Base-by-base conservation (phyloP, 1,140 invertebrate genomes). In the Solenopsis fugax region DNA sequence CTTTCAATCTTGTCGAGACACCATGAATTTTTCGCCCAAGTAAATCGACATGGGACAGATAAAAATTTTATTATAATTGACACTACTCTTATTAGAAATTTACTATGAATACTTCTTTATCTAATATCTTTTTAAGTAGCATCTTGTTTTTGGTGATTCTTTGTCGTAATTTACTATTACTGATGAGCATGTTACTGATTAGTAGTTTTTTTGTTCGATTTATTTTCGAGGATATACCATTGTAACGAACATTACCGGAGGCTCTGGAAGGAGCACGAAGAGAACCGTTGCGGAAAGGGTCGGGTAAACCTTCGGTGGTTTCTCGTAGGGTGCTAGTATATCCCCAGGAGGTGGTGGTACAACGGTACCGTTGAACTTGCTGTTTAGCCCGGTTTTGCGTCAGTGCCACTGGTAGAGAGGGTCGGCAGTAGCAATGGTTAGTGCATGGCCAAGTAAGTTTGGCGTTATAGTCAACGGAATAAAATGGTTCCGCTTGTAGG, bases 381-480 rank as follows among this genome's bases (percentile, higher is more conserved):
- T 92, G 90, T 90, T 91, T 92, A 93, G 91, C 87, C 88, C 78
- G 77, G 86, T 92, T 92, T 88, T 86, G 81, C 87, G 87, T 91
- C 73, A 87, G 78, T 85, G 85, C 86, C 64, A 81, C 71, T 50
- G 56, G 84, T 88, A 56, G 80, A 82, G 85, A 84, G 75, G 37
- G 60, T 77, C 58, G 80, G 88, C 62, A 80, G 85, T 50, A 86
- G 86, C 88, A 87, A 89, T 89, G 92, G 89, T 90, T 89, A 92
- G 89, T 89, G 85, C 85, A 73, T 64, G 84, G 88, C 91, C 86
- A 91, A 93, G 92, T 91, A 94, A 93, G 92, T 94, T 94, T 92
- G 86, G 86, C 92, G 89, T 93, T 93, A 92, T 91, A 93, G 91
- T 91, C 92, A 92, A 93, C 91, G 92, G 90, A 93, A 93, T 93